A percentile compares a stretch with the other conserved stretches of the same genome.
Conservation (phyloP, 1,140 invertebrate genomes). For the Drosophila carrolli region DNA sequence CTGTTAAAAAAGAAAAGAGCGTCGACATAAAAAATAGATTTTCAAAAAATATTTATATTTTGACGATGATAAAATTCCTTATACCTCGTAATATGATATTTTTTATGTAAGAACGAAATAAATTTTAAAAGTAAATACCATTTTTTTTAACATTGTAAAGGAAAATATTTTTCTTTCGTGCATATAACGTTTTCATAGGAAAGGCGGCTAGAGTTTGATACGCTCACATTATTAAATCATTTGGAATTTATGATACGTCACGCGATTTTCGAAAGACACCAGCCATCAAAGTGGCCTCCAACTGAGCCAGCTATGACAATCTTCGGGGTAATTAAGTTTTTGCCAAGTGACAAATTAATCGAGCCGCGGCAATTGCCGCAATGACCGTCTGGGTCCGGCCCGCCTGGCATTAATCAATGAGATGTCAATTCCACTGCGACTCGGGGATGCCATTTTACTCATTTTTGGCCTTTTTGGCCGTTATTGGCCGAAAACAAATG, state of each 20-base stretch:
- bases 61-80: no score
- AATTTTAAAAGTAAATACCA: not conserved
- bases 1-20: no score
- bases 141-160: not conserved
- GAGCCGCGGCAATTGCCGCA: slow-evolving; percentile 47
- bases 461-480: not conserved
- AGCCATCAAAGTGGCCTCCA: slow-evolving; percentile 60
- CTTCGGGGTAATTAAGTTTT: slow-evolving; percentile 75
- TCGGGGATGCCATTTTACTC: slow-evolving; percentile 58
- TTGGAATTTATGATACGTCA: slow-evolving; percentile 68
- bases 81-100: not conserved
- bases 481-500: slow-evolving; percentile 49
- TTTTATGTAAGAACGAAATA: not conserved
- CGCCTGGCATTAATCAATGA: slow-evolving; percentile 72
- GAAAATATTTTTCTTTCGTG: slow-evolving; percentile 2
- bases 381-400: slow-evolving; percentile 33
- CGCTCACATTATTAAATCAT: slow-evolving; percentile 60
- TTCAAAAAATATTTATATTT: no score
- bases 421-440: slow-evolving; percentile 48
- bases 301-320: slow-evolving; percentile 75
- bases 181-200: not conserved
- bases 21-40: no score
- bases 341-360: slow-evolving; percentile 64
- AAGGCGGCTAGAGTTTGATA: slow-evolving; percentile 21
- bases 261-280: slow-evolving; percentile 77